A percentile compares a stretch with the other conserved stretches of the same genome.
These are phyloP conservation scores for Odontesthes bonariensis DNA, from an alignment of 2,113 vertebrate species.

Conservation along the genomic window DNA sequence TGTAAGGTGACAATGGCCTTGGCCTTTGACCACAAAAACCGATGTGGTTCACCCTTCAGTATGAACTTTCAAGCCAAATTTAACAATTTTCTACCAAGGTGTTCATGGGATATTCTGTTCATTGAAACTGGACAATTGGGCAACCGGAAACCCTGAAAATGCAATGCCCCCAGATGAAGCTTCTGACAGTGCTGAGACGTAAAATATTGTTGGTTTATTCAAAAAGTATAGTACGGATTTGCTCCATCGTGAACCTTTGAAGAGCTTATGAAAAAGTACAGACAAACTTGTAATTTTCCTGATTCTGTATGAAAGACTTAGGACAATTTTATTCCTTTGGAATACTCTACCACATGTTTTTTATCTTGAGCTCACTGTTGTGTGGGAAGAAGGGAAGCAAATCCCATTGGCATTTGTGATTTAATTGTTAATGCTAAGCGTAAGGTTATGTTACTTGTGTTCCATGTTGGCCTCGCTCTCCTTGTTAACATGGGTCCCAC, in stretches of 20 bases:
- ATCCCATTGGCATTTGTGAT: slow-evolving; percentile 76
- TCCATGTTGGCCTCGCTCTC: slow-evolving; percentile 75
- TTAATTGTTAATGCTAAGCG: slow-evolving; percentile 85
- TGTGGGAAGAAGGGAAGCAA: slow-evolving; percentile 61
- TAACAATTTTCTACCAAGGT: background rate
- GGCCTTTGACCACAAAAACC: too few species aligned
- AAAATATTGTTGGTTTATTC: background rate
- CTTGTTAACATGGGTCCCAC: slow-evolving; percentile 82
- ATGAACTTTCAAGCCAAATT: background rate
- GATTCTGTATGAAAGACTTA: slow-evolving; percentile 27
- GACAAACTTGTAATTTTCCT: slow-evolving; percentile 18
- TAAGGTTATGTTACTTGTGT: slow-evolving; percentile 80
- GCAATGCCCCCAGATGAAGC: background rate
- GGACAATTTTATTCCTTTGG: slow-evolving; percentile 39
- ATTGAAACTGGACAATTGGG: background rate
- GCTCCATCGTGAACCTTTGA: slow-evolving; percentile 5
- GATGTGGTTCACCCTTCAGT: background rate
- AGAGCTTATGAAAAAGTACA: slow-evolving; percentile 21
- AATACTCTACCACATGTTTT: slow-evolving; percentile 26
- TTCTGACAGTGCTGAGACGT: background rate
- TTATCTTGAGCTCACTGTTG: slow-evolving; percentile 56
- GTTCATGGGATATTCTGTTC: background rate
- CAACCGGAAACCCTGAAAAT: background rate
- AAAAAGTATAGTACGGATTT: background rate
- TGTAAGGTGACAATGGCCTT: background rate